Percentiles rank a stretch among this genome's conserved stretches.
phyloP scores from a whole-genome alignment of 2,888 invertebrate genomes.

The Drosophila silvestris region DNA sequence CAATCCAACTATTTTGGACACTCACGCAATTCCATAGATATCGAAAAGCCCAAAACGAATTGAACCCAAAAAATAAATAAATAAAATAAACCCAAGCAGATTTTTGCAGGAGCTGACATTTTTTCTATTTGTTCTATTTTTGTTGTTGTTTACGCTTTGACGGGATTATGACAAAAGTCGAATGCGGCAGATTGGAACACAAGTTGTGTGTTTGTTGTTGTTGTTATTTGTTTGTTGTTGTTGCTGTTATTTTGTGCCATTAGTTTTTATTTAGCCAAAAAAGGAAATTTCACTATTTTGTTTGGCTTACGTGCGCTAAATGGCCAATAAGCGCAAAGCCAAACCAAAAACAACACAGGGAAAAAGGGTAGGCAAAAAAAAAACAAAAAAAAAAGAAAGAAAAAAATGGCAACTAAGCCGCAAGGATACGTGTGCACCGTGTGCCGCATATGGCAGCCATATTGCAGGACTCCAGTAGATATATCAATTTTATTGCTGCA shows the following conservation, averaged over 20 bases:
- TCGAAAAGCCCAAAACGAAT: constrained; percentile 33
- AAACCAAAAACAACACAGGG: constrained; percentile 7
- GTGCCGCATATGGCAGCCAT: constrained; percentile 64
- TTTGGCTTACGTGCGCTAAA: constrained; percentile 78
- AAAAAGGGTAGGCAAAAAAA: constrained; percentile 6
- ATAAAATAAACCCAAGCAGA: constrained; percentile 16
- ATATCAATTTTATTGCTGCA: constrained; percentile 80
- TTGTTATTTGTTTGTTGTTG: constrained; percentile 17
- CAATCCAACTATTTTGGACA: constrained; percentile 9
- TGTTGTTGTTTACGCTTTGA: constrained; percentile 81
- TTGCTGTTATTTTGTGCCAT: constrained; percentile 53
- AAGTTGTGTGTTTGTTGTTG: constrained; percentile 14
- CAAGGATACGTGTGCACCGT: constrained; percentile 35
- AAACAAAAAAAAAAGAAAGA: constrained; percentile 20
- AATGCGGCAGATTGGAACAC: constrained; percentile 54
- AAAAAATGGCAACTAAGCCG: constrained; percentile 68
- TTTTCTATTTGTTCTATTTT: constrained; percentile 20
- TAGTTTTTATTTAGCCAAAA: constrained; percentile 74
- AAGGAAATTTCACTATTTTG: constrained; percentile 67
- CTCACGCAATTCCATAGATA: constrained; percentile 27
- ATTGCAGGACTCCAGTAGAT: constrained; percentile 65
- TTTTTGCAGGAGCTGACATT: constrained; percentile 37
- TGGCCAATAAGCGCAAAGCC: constrained; percentile 74
- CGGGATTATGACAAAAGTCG: constrained; percentile 74
- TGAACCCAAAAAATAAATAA: constrained; percentile 8